Base-by-base conservation (phyloP, 2,888 invertebrate genomes). In the Archaeoteleia sp. region DNA sequence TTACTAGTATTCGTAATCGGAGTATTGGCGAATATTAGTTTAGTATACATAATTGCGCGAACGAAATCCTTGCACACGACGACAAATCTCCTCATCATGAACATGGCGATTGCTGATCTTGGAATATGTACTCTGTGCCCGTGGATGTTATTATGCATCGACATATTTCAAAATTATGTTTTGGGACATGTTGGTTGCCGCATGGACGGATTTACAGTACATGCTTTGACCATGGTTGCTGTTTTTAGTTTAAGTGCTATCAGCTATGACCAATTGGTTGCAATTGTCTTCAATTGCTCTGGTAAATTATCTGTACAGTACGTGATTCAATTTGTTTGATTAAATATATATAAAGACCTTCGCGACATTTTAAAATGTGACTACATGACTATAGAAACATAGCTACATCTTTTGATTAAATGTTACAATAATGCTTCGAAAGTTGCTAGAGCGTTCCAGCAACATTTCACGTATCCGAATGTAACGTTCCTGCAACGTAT, bases 191-290 rank as follows among this genome's bases (percentile, higher is more conserved):
- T 92, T 54, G 93, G 94, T 5, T 95, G 95, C 81, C 89, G 90
- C 72, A 88, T 91, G 73, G 94, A 95, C 83, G 94, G 92, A 1
- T 92, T 93, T 75, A 79, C 93, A 25, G 92, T 86, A 90, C 93
- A 92, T 35, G 87, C 91, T 0, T 87, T 93, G 45, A 87, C 95
- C 1, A 86, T 95, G 45, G 90, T 93, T 1, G 92, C 92, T 37
- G 93, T 95, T 0, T 89, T 92, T 63, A 94, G 92, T 57, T 87
- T 95, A 58, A 90, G 92, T 25, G 88, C 91, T 13, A 92, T 95
- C 0, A 94, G 93, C 43, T 94, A 94, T 78, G 95, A 95, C 80
- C 89, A 95, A 12, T 86, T 95, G 14, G 93, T 94, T 1, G 93
- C 93, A 4, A 93, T 95, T 30, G 92, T 92, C 0, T 83, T 76